Base-by-base conservation (phyloP, 2,797 vertebrate genomes). In the Petrocephalus schoutedeni region DNA sequence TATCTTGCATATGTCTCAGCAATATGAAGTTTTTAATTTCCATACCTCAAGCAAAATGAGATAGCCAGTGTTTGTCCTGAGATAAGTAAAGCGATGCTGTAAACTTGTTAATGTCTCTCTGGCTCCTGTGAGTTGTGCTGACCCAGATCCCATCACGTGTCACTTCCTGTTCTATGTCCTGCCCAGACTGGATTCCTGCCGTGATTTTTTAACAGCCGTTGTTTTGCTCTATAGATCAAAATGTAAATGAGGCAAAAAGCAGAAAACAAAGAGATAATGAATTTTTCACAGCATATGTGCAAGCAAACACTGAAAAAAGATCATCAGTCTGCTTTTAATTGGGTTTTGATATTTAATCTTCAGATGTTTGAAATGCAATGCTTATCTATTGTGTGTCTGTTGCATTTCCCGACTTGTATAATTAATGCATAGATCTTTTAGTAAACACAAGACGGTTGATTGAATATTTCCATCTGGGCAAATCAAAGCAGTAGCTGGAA, bases 311-410 rank as follows among this genome's bases (percentile, higher is more conserved):
- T 53, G 58, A 67, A 54, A 36, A 64, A 61, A 41, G 28, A 61
- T 61, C 28, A 59, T 85, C 84, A 74, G 49, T 87, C 49, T 32
- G 49, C 61, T 71, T 87, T 74, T 71, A 87, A 87, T 74, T 49
- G 28, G 49, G 61, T 87, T 71, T 87, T 54, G 51, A 51, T 53
- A 28, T 87, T 74, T 87, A 87, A 71, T 64, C 61, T 87, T 71
- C 64, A n/a, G 86, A 87, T 56, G 64, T 71, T 64, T 54, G 41
- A 61, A 61, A 51, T 14, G 59, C 59, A 54, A 19, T 77, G 45
- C 49, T 87, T 74, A 87, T 87, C 86, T 45, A 74, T 41, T 41
- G 49, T 87, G 58, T 86, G 59, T 61, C 36, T 64, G 58, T 45
- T 16, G 85, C 67, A 57, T 77, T 85, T 56, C 1, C 54, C 54